A percentile compares a stretch with the other conserved stretches of the same genome.
phyloP scores from a whole-genome alignment of 1,140 invertebrate species.

The Pristionchus pacificus region DNA sequence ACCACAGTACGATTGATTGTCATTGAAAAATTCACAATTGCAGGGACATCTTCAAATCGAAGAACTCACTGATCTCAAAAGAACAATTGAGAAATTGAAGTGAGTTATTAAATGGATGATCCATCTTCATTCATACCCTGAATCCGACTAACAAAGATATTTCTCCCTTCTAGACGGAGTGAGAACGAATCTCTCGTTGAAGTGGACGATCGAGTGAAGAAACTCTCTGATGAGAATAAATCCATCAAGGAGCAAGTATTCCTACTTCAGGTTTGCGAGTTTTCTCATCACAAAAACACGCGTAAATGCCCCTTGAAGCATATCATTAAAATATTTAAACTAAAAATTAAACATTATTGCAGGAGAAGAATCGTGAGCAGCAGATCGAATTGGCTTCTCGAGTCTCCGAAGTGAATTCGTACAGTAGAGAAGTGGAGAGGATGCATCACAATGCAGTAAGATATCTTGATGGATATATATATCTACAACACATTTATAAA shows the following conservation, averaged over 20 bases:
- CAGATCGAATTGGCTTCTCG: constrained; percentile 33
- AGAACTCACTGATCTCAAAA: constrained; percentile 32
- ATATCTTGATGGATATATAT: neutral
- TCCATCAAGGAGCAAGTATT: constrained; percentile 37
- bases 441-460: constrained; percentile 31
- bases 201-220: constrained; percentile 32
- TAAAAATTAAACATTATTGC: too few species aligned
- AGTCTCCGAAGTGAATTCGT: constrained; percentile 16
- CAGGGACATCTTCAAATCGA: constrained; percentile 23
- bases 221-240: constrained; percentile 32
- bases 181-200: constrained; percentile 33
- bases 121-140: neutral
- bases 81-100: constrained; percentile 36
- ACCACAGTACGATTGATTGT: too few species aligned
- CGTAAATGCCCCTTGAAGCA: too few species aligned
- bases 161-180: constrained; percentile 19
- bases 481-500: too few species aligned
- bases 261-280: constrained; percentile 16
- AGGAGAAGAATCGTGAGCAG: constrained; percentile 34
- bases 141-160: neutral
- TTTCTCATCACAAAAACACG: too few species aligned
- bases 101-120: neutral
- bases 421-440: constrained; percentile 32
- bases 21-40: too few species aligned
- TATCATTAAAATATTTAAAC: too few species aligned